Evolutionary conservation across 2,797 vertebrate genomes (phyloP).

Genomic region (Perodicticus potto): DNA sequence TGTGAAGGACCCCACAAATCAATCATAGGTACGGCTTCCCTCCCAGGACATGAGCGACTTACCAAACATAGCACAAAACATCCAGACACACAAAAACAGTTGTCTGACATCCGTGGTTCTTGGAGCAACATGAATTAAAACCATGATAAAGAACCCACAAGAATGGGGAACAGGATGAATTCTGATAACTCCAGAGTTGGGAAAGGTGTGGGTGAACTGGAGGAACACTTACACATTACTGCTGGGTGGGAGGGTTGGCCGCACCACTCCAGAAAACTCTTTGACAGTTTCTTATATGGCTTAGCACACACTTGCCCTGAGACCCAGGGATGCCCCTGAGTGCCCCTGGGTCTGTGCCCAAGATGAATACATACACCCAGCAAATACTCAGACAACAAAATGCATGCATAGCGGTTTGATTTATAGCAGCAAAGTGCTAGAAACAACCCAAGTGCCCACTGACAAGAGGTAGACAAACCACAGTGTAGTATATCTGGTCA

Average conservation of each 20-base stretch:
- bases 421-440: background rate
- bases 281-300: background rate
- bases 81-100: fast-evolving
- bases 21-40: background rate
- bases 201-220: fast-evolving
- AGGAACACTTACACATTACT: fast-evolving
- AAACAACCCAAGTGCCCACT: background rate
- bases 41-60: background rate
- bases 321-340: too few relatives aligned
- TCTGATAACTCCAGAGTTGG: background rate
- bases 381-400: background rate
- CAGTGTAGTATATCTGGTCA: too few relatives aligned
- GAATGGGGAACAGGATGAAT: fast-evolving
- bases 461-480: background rate
- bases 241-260: background rate
- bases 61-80: background rate
- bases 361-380: fast-evolving
- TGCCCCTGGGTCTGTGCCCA: too few relatives aligned
- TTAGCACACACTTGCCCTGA: background rate
- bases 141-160: fast-evolving
- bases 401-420: background rate
- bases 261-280: background rate
- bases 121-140: fast-evolving
- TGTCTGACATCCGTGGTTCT: fast-evolving
- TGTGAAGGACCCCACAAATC: background rate